Evolutionary conservation across 2,888 invertebrate species (phyloP), one percentile per base, ranked within the genome.

Genomic region (Kuschelorhynchus macadamiae): DNA sequence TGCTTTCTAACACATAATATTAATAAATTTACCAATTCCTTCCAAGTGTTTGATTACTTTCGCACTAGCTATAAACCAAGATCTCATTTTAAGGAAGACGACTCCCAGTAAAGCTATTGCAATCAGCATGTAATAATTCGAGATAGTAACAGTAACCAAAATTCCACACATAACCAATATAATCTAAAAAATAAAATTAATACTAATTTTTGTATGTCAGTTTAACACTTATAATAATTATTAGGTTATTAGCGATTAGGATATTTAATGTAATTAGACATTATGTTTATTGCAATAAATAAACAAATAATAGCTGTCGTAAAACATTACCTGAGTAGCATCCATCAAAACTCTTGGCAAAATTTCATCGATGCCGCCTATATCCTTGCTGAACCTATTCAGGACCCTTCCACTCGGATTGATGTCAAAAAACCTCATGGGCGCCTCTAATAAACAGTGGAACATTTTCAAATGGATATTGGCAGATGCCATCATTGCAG

Each of bases 401-500:
- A 96, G 85, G 68, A 96, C 92, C 53, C 92, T 86, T 36, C 92
- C 92, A 74, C 90, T 89, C 1, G 95, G 93, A 81, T 95, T 95
- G 0, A 88, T 90, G 77, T 95, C 93, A 79, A 95, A 96, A 82
- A 96, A 96, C 60, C 87, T 80, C 84, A 91, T 88, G 0, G 87
- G 86, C 1, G 74, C 73, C 63, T 77, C 77, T 52, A 94, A 81
- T 33, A 95, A 87, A 71, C 90, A 87, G 18, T 88, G 84, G 81
- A 95, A 93, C 92, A 95, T 94, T 12, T 83, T 84, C 75, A 91
- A 89, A 82, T 96, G 95, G 0, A 95, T 84, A 62, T 86, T 88
- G 69, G 87, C 88, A 0, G 94, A 92, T n/a, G 94, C 89, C 21
- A 87, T 87, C 87, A 93, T 91, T 78, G 92, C 91, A 59, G 90